Evolutionary conservation across 1,140 invertebrate genomes (phyloP).

Genomic region (Aradophagus sp.): DNA sequence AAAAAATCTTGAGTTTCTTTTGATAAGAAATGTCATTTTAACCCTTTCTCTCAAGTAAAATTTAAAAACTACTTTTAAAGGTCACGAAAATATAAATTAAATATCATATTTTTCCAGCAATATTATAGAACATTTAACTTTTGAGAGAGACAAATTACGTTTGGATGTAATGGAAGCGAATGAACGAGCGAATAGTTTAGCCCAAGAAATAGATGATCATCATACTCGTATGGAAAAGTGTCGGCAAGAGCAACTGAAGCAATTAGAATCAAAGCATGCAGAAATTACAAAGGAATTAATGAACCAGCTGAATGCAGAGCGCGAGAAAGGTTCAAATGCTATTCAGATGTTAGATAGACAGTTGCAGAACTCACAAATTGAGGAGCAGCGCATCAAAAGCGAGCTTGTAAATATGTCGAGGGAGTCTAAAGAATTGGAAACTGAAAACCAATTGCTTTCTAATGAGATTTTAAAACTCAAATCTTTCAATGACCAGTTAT

Average conservation of each 20-base stretch:
- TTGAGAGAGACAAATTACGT: conserved; percentile 85
- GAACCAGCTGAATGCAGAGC: conserved; percentile 80
- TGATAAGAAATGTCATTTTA: no score
- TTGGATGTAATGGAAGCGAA: conserved; percentile 87
- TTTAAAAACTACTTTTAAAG: no score
- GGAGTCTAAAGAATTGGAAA: conserved; percentile 79
- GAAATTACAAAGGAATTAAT: conserved; percentile 83
- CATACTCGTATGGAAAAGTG: conserved; percentile 86
- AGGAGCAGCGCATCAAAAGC: conserved; percentile 76
- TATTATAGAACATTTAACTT: conserved; percentile 79
- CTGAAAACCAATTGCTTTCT: conserved; percentile 79
- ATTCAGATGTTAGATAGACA: conserved; percentile 77
- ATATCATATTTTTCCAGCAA: conserved; percentile 74
- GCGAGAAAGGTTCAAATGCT: conserved; percentile 79
- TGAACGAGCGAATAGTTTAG: conserved; percentile 83
- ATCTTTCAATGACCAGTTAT: conserved; percentile 69
- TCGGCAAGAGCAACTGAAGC: conserved; percentile 80
- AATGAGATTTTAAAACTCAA: conserved; percentile 75
- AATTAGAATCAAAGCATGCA: conserved; percentile 83
- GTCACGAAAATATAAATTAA: no score
- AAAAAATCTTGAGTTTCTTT: no score
- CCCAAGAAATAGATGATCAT: conserved; percentile 92
- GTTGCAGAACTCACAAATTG: conserved; percentile 74
- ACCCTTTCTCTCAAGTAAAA: no score
- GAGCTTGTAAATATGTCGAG: conserved; percentile 76